These are phyloP conservation scores for Paragorgia papillata DNA, from an alignment of 92 coral and sea anemone species.

Conservation along the genomic window DNA sequence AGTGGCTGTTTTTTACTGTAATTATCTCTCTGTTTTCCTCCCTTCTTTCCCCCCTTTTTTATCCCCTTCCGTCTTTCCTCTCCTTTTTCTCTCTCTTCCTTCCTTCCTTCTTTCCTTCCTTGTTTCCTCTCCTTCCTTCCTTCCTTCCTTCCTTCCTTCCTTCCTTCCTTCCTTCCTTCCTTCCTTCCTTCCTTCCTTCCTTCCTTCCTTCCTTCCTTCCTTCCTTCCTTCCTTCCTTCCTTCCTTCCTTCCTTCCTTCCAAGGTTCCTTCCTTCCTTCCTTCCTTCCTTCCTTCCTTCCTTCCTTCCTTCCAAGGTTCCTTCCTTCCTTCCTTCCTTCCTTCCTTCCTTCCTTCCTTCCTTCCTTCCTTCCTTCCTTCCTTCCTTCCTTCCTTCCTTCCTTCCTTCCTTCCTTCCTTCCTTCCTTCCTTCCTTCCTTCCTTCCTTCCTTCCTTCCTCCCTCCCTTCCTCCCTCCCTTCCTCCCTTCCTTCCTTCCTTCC, in stretches of 20 bases:
- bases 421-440: too few relatives aligned
- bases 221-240: background rate
- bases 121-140: too few relatives aligned
- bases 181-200: background rate
- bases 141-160: too few relatives aligned
- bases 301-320: too few relatives aligned
- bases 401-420: background rate
- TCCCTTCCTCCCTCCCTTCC: background rate
- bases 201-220: background rate
- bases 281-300: background rate
- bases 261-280: background rate
- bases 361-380: slow-evolving; percentile 6
- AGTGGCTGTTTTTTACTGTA: background rate
- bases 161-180: background rate
- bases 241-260: too few relatives aligned
- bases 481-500: background rate
- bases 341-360: slow-evolving; percentile 3
- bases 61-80: too few relatives aligned
- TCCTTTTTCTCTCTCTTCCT: too few relatives aligned
- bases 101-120: background rate
- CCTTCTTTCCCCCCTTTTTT: background rate
- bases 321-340: background rate
- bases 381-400: background rate
- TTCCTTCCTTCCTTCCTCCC: background rate
- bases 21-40: background rate